A percentile compares a stretch with the other conserved stretches of the same genome.
These are phyloP conservation scores for Aptenodytes patagonicus DNA, from an alignment of 2,113 vertebrate species.

Conservation along the genomic window DNA sequence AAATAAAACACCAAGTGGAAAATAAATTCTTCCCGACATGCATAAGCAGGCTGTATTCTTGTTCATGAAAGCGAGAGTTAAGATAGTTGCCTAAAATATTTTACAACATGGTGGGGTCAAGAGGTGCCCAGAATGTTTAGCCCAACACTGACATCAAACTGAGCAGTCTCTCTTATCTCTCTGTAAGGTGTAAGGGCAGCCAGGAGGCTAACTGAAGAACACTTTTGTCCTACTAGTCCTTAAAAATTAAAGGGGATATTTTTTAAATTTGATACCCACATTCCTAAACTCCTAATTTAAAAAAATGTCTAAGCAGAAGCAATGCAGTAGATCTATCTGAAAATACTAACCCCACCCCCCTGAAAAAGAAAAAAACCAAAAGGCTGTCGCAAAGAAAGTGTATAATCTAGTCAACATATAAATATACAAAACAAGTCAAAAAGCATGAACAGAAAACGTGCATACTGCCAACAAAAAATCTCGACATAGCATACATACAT, in stretches of 20 bases:
- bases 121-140: neutral
- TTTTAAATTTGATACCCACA: neutral
- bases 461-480: constrained; percentile 17
- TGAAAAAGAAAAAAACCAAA: neutral
- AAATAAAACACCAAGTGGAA: neutral
- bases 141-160: neutral
- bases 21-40: neutral
- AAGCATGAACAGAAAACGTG: neutral
- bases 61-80: neutral
- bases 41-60: neutral
- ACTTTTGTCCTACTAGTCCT: neutral
- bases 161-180: neutral
- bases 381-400: neutral
- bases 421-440: constrained; percentile 26
- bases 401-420: constrained; percentile 5
- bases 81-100: neutral
- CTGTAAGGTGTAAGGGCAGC: neutral
- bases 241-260: neutral
- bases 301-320: neutral
- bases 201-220: neutral
- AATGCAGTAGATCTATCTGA: neutral
- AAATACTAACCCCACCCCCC: neutral
- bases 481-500: constrained; percentile 6
- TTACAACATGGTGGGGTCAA: neutral
- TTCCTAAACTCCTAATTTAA: neutral